Evolutionary conservation across 2,888 invertebrate genomes (phyloP).

Genomic region (Argynnis bischoffii): DNA sequence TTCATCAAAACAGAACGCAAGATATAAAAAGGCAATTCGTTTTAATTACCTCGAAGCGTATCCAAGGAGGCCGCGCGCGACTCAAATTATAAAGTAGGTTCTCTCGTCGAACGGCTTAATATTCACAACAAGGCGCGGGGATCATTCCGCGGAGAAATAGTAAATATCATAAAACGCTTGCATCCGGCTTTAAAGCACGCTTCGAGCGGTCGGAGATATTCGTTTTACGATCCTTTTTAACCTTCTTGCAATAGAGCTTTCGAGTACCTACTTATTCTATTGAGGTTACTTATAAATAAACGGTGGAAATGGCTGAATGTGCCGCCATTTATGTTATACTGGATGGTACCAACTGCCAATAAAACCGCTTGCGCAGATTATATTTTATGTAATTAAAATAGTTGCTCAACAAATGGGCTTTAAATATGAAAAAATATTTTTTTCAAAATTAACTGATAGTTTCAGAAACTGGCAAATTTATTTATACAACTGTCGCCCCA

Average conservation of each 20-base stretch:
- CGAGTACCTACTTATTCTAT: constrained; percentile 3
- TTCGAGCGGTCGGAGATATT: constrained; percentile 3
- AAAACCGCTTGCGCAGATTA: too few relatives aligned
- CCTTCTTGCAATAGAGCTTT: constrained; percentile 7
- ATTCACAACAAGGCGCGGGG: constrained; percentile 22
- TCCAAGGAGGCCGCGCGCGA: constrained; percentile 3
- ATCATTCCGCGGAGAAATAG: constrained; percentile 14
- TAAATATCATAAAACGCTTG: constrained; percentile 28
- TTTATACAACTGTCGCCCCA: too few relatives aligned
- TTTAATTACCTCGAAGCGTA: constrained; percentile 21
- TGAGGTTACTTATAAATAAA: constrained; percentile 4
- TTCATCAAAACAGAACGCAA: constrained; percentile 2
- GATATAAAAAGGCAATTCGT: constrained; percentile 17
- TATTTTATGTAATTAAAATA: too few relatives aligned
- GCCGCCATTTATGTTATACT: too few relatives aligned
- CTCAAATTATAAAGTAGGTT: constrained; percentile 12
- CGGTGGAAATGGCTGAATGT: not conserved
- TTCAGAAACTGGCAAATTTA: too few relatives aligned
- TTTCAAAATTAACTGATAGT: too few relatives aligned
- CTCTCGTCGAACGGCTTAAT: constrained; percentile 19
- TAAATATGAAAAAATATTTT: too few relatives aligned
- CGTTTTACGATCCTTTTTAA: constrained; percentile 20
- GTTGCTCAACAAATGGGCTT: too few relatives aligned
- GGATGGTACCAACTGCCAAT: too few relatives aligned
- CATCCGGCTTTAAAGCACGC: constrained; percentile 11